Percentiles rank a stretch among this genome's conserved stretches.
phyloP scores from a whole-genome alignment of 2,888 invertebrate species.

The Anodontia alba region DNA sequence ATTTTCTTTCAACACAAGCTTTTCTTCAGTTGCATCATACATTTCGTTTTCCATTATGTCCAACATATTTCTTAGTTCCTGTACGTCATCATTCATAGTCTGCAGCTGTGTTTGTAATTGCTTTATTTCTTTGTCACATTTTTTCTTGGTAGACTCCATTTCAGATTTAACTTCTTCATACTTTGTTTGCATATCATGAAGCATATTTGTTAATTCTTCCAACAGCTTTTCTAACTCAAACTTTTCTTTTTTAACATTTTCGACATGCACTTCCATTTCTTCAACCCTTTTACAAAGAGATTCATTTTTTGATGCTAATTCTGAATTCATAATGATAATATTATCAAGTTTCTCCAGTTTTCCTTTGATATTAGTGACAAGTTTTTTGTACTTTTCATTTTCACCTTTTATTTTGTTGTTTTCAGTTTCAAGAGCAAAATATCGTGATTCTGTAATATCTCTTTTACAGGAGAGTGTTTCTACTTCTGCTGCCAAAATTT shows the following conservation, averaged over 20 bases:
- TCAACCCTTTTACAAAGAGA: conserved; percentile 32
- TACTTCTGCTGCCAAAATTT: conserved; percentile 54
- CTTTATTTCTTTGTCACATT: conserved; percentile 63
- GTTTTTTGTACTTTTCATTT: background rate
- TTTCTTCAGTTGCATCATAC: conserved; percentile 54
- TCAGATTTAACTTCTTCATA: conserved; percentile 66
- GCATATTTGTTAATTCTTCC: conserved; percentile 48
- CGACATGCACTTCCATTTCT: conserved; percentile 22
- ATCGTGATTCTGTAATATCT: conserved; percentile 11
- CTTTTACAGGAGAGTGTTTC: conserved; percentile 30
- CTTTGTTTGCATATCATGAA: conserved; percentile 63
- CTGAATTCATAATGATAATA: conserved; percentile 26
- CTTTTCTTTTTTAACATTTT: conserved; percentile 44
- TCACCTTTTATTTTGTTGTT: background rate
- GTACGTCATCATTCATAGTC: conserved; percentile 65
- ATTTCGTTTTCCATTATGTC: conserved; percentile 65
- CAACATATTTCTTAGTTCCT: conserved; percentile 59
- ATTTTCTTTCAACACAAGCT: conserved; percentile 52
- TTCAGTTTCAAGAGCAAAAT: background rate
- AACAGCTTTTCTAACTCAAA: conserved; percentile 39
- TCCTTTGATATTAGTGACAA: conserved; percentile 25
- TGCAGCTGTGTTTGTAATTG: conserved; percentile 63
- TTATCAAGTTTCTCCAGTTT: conserved; percentile 42
- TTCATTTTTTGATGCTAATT: conserved; percentile 38
- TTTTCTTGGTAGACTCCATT: conserved; percentile 65